Evolutionary conservation across 2,797 vertebrate species (phyloP), one percentile per base, ranked within the genome.

Genomic region (Octomys mimax): DNA sequence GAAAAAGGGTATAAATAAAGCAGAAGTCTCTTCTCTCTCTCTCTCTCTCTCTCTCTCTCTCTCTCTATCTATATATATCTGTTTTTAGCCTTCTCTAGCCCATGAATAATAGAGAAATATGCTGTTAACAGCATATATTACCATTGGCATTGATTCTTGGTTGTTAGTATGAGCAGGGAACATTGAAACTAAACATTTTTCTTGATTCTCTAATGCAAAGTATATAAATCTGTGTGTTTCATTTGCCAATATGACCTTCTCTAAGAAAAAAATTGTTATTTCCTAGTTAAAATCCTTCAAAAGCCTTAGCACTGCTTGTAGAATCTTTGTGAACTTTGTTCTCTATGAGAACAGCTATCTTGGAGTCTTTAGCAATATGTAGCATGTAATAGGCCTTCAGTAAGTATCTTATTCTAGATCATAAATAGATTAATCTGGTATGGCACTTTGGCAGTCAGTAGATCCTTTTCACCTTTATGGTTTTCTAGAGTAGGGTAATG

Each of bases 161-260:
- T 84, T 22, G 36, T 68, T 92, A 91, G 71, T 87, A 87, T 91
- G 86, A 92, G 52, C 75, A 94, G 91, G 90, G 33, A 95, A 52
- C 46, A 66, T 49, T 39, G 31, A 94, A 96, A 62, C n/a, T 89
- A 62, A 94, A 92, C 36, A 68, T 4, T 66, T 80, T 73, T 22
- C 73, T 93, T 87, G 16, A 92, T 88, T 90, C 87, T 93, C 13
- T 81, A 89, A 75, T 57, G 26, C 13, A 94, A 64, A 96, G 46
- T 13, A 85, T 71, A 4, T 57, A 86, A 88, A 92, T 73, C 61
- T 88, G 71, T 94, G 21, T 71, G 42, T 70, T 95, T 92, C 71
- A 39, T 95, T 95, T 84, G 61, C 71, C 36, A 46, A 26, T 87
- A 33, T 78, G 49, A 9, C 46, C 42, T 26, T 91, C 59, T 81